Base-by-base conservation (phyloP, 2,888 invertebrate genomes). In the Cordilura impudica region DNA sequence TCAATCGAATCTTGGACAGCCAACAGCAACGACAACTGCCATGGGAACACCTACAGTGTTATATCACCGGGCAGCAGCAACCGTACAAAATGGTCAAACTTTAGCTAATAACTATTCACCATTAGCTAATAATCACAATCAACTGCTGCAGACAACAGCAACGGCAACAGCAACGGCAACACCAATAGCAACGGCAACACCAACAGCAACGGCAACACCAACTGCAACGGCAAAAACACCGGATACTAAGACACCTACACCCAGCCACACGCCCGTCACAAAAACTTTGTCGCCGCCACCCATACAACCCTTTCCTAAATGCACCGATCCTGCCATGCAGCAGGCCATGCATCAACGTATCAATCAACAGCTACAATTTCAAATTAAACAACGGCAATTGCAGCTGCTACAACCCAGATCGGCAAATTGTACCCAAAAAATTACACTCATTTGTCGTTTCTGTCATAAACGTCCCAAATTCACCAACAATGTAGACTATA, bases 401-500 rank as follows among this genome's bases (percentile, higher is more conserved):
- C 83, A 81, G 3, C 65, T 66, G 0, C 70, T 77, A 21, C 84
- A 81, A n/a, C 81, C 76, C 4, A 77, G 82, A 54, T 31, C 35
- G 2, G 18, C 60, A 16, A 45, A 78, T 16, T 74, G 71, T 12
- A 23, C 69, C 0, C 69, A 82, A 65, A 81, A 82, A 71, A 82
- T 86, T 4, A 81, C 83, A 26, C 78, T 87, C 0, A 84, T 85
- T 47, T 87, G 87, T 45, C 87, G 87, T 51, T 87, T 86, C 79
- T 87, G 87, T 45, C 88, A 88, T 35, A 88, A 87, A 53, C 87
- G 87, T 1, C 87, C 87, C 8, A 86, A 88, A 26, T 87, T 87
- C 82, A 85, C 84, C 18, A 88, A 80, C 66, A 87, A 85, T 71
- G 67, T 86, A 12, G 87, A 88, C 23, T 87, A 87, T 65, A 87